Conservation (phyloP, 1,140 invertebrate genomes). For the Pectinophora gossypiella region DNA sequence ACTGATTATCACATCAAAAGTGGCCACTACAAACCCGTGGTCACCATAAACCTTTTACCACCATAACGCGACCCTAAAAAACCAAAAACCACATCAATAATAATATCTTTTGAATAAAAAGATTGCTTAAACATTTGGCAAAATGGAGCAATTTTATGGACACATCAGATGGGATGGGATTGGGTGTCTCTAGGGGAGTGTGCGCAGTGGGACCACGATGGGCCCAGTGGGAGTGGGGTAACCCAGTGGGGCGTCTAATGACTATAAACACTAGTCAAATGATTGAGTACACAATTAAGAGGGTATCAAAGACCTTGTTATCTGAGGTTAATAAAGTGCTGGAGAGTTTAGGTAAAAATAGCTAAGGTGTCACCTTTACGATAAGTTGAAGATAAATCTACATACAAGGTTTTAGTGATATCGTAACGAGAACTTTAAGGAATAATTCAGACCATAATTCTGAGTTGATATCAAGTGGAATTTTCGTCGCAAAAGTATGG, state of each 20-base stretch:
- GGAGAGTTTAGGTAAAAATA: too few relatives aligned
- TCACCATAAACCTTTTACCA: neutral
- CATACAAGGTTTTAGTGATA: too few relatives aligned
- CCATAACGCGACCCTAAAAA: neutral
- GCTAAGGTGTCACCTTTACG: too few relatives aligned
- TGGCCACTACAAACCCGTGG: neutral
- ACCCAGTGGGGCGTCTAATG: neutral
- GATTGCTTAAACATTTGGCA: neutral
- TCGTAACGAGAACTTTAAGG: too few relatives aligned
- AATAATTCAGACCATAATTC: too few relatives aligned
- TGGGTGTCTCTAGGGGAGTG: neutral
- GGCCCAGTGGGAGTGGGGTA: neutral
- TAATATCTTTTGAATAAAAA: too few relatives aligned
- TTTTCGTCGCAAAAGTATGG: too few relatives aligned
- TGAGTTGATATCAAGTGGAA: too few relatives aligned
- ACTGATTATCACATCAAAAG: too few relatives aligned
- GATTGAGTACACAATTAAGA: neutral
- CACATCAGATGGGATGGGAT: neutral
- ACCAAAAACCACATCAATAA: neutral
- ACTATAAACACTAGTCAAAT: slow-evolving; percentile 1
- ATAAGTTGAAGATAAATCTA: too few relatives aligned
- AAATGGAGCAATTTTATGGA: neutral
- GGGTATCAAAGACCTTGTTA: neutral
- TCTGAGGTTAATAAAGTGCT: too few relatives aligned
- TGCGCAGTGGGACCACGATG: neutral